A percentile compares a stretch with the other conserved stretches of the same genome.
phyloP scores from a whole-genome alignment of 2,888 invertebrate species.

The Erebia palarica region DNA sequence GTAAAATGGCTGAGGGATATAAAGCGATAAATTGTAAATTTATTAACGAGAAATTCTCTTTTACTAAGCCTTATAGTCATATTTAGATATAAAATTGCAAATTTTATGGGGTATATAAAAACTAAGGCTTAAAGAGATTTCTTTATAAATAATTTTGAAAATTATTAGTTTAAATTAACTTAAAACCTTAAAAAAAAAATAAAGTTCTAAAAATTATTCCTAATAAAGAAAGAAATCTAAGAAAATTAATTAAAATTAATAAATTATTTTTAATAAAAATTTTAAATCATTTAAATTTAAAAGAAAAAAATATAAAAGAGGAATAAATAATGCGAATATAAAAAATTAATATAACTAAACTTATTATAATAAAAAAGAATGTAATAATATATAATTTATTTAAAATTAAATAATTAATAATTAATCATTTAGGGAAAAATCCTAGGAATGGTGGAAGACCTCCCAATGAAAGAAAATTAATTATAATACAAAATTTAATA shows the following conservation, averaged over 20 bases:
- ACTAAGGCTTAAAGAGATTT: constrained; percentile 82
- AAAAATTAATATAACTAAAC: constrained; percentile 72
- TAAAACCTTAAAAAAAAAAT: constrained; percentile 78
- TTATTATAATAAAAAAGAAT: constrained; percentile 74
- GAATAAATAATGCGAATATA: constrained; percentile 41
- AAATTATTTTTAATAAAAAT: constrained; percentile 61
- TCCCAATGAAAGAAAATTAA: constrained; percentile 82
- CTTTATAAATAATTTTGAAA: constrained; percentile 85
- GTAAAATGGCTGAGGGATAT: constrained; percentile 83
- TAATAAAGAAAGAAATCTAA: not conserved
- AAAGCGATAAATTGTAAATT: constrained; percentile 85
- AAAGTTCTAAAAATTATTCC: constrained; percentile 59
- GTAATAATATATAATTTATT: constrained; percentile 67
- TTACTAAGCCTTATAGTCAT: constrained; percentile 81
- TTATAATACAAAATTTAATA: constrained; percentile 76
- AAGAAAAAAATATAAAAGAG: constrained; percentile 72
- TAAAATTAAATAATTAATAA: constrained; percentile 77
- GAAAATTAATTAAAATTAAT: constrained; percentile 50
- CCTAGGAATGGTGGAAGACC: constrained; percentile 84
- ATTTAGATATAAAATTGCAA: constrained; percentile 84
- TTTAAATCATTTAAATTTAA: constrained; percentile 74
- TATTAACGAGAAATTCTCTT: constrained; percentile 81
- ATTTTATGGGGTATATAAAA: constrained; percentile 74
- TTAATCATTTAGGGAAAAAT: constrained; percentile 84
- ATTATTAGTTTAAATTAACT: constrained; percentile 83